A percentile compares a stretch with the other conserved stretches of the same genome.
Evolutionary conservation across 2,888 invertebrate species (phyloP).

Genomic region (Xylophagus ater): DNA sequence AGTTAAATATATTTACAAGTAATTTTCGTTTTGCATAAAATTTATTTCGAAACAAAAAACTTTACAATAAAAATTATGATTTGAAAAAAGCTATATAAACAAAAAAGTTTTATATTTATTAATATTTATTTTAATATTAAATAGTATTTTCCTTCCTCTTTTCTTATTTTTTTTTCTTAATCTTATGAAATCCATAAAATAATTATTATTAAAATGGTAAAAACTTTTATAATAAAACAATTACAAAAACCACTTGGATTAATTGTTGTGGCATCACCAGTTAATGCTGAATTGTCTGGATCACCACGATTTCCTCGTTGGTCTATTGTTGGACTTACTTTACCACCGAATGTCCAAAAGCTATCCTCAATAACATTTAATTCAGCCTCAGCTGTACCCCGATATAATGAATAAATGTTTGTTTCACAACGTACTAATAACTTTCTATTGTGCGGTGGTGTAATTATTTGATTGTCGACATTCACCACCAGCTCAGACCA

Average conservation of each 20-base stretch:
- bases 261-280: constrained; percentile 11
- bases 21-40: too few relatives aligned
- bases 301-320: constrained; percentile 20
- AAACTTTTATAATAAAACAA: neutral
- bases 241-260: neutral
- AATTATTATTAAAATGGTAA: neutral
- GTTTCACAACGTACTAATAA: constrained; percentile 20
- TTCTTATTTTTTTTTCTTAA: too few relatives aligned
- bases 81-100: too few relatives aligned
- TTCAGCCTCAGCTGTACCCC: constrained; percentile 17
- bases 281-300: constrained; percentile 20
- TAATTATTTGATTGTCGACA: constrained; percentile 18
- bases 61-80: too few relatives aligned
- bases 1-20: too few relatives aligned
- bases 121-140: too few relatives aligned
- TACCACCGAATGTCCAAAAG: constrained; percentile 18
- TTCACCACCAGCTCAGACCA: constrained; percentile 20
- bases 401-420: constrained; percentile 19
- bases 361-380: constrained; percentile 17
- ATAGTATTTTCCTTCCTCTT: too few relatives aligned
- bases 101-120: too few relatives aligned
- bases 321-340: constrained; percentile 20
- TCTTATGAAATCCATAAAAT: neutral
- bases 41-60: too few relatives aligned
- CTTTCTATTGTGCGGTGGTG: constrained; percentile 12